These are phyloP conservation scores for Entosphenus tridentatus DNA, from an alignment of 2,113 vertebrate genomes.

Conservation along the genomic window DNA sequence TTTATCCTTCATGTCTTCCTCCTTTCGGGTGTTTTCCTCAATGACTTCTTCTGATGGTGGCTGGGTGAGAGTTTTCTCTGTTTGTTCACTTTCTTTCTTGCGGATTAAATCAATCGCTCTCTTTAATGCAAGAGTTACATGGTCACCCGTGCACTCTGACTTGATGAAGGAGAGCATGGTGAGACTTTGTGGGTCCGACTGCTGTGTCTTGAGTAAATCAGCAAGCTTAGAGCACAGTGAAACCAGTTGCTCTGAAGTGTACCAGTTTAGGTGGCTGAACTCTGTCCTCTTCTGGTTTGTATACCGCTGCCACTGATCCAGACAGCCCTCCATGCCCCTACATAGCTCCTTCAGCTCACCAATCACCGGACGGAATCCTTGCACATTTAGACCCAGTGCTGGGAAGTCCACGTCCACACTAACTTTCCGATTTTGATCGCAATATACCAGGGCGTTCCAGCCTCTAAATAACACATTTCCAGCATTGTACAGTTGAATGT, in stretches of 20 bases:
- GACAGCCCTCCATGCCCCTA: constrained; percentile 47
- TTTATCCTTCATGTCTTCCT: constrained; percentile 17
- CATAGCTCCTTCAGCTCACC: constrained; percentile 39
- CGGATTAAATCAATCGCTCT: constrained; percentile 5
- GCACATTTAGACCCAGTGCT: constrained; percentile 18
- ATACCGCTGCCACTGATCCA: constrained; percentile 38
- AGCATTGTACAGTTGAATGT: constrained; percentile 46
- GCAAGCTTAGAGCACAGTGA: constrained; percentile 25
- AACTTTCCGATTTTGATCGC: constrained; percentile 13
- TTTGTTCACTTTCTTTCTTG: constrained; percentile 2
- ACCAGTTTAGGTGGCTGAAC: constrained; percentile 40
- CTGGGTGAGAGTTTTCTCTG: background rate
- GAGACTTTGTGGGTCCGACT: constrained; percentile 19
- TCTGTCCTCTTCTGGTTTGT: constrained; percentile 32
- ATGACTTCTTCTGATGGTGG: constrained; percentile 11
- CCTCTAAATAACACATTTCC: constrained; percentile 60
- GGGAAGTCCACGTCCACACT: constrained; percentile 39
- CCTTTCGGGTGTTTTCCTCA: constrained; percentile 1
- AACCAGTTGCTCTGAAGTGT: constrained; percentile 29
- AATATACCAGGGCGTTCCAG: constrained; percentile 40
- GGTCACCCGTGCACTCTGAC: constrained; percentile 15
- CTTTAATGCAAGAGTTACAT: constrained; percentile 14
- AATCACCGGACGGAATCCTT: constrained; percentile 21
- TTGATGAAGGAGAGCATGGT: constrained; percentile 25
- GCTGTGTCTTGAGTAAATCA: constrained; percentile 12